A percentile compares a stretch with the other conserved stretches of the same genome.
These are phyloP conservation scores for Diuraphis noxia DNA, from an alignment of 1,140 invertebrate species.

Conservation along the genomic window DNA sequence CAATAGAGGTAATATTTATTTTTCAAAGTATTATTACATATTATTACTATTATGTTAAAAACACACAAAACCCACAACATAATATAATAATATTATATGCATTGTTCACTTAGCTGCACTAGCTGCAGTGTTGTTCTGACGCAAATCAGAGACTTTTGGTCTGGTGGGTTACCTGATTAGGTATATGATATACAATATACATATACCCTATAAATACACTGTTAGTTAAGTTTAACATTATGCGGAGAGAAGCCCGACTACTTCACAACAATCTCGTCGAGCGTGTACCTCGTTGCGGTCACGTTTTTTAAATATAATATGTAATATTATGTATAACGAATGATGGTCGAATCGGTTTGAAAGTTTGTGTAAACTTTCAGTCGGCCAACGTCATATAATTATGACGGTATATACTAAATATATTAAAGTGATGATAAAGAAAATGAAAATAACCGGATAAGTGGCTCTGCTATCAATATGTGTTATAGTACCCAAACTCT, in stretches of 20 bases:
- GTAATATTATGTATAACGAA: not conserved
- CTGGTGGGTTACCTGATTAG: not conserved
- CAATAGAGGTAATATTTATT: slow-evolving; percentile 23
- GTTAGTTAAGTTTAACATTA: not conserved
- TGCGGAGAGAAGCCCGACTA: not conserved
- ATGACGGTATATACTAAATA: too few species aligned
- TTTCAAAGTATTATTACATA: not conserved
- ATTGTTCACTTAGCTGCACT: not conserved
- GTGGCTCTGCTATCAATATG: not conserved
- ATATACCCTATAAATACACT: not conserved
- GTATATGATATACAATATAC: not conserved
- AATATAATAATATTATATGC: not conserved
- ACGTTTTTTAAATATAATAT: not conserved
- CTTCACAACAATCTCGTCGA: not conserved
- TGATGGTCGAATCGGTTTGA: not conserved
- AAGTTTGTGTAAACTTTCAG: not conserved
- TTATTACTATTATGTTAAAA: not conserved
- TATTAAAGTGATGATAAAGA: not conserved
- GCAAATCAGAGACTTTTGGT: not conserved
- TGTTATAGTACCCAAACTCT: not conserved
- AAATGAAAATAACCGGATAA: not conserved
- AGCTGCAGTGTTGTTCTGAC: too few species aligned
- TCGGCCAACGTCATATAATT: not conserved
- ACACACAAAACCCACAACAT: not conserved
- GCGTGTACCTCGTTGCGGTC: not conserved